These are phyloP conservation scores for Harpegnathos saltator DNA, from an alignment of 1,140 invertebrate genomes.

Conservation along the genomic window DNA sequence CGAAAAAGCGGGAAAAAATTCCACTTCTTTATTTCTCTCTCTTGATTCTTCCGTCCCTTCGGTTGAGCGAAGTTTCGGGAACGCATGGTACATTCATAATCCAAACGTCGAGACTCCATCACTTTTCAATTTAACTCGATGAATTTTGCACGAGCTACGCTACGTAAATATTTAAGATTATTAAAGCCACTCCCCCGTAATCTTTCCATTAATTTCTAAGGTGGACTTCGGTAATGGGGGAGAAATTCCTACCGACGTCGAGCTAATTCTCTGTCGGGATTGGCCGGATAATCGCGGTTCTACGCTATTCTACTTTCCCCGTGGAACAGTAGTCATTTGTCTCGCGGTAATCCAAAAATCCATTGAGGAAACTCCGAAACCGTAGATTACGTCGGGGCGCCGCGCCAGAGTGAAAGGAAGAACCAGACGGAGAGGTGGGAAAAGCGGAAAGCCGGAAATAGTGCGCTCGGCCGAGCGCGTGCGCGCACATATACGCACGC, in stretches of 20 bases:
- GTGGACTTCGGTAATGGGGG: conserved; percentile 32
- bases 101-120: conserved; percentile 4
- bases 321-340: conserved; percentile 60
- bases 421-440: conserved; percentile 30
- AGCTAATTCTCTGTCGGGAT: conserved; percentile 56
- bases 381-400: conserved; percentile 41
- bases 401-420: background rate
- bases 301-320: conserved; percentile 53
- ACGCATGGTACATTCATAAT: background rate
- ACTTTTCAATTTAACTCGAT: conserved; percentile 31
- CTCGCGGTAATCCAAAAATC: conserved; percentile 59
- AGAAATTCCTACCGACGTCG: conserved; percentile 54
- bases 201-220: conserved; percentile 47
- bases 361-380: conserved; percentile 62
- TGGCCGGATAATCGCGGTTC: conserved; percentile 57
- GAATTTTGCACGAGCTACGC: background rate
- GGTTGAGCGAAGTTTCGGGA: conserved; percentile 3
- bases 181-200: conserved; percentile 20
- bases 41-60: background rate
- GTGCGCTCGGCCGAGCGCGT: background rate
- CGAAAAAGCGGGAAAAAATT: too few species aligned
- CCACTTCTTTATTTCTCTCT: too few species aligned
- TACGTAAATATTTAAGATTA: conserved; percentile 48
- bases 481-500: background rate
- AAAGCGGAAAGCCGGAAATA: conserved; percentile 36